Percentiles rank a stretch among this genome's conserved stretches.
These are phyloP conservation scores for Periphyllus acericola DNA, from an alignment of 2,888 invertebrate species.

Conservation along the genomic window DNA sequence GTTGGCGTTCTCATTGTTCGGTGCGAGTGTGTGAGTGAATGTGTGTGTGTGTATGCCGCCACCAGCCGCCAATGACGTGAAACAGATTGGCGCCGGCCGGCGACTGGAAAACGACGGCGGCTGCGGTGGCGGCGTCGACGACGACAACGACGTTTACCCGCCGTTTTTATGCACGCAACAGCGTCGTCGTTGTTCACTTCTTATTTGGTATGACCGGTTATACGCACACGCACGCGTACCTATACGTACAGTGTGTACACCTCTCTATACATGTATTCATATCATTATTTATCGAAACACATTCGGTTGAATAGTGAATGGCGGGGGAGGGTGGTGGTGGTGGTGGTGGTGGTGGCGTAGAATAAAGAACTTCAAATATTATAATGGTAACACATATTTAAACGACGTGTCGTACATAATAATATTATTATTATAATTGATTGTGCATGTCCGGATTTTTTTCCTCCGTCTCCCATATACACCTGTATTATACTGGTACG, in stretches of 20 bases:
- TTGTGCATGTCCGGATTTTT: conserved; percentile 3
- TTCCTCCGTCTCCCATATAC: not conserved
- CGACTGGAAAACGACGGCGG: conserved; percentile 38
- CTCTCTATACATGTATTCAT: not conserved
- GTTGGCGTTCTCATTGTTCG: conserved; percentile 55
- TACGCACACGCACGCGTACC: not conserved
- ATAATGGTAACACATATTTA: conserved; percentile 28
- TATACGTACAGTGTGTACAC: not conserved
- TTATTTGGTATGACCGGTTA: conserved; percentile 57
- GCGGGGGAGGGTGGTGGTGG: no score
- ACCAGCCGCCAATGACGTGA: conserved; percentile 52
- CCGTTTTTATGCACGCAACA: conserved; percentile 60
- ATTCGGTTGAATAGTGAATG: not conserved
- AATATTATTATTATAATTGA: conserved; percentile 13
- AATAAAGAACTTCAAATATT: not conserved
- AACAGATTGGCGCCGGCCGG: conserved; percentile 61
- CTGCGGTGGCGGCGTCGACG: not conserved
- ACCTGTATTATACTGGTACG: no score
- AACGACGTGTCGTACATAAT: conserved; percentile 27
- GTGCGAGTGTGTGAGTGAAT: not conserved
- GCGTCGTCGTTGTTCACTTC: conserved; percentile 37
- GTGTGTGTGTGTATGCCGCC: conserved; percentile 23
- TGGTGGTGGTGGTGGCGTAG: not conserved
- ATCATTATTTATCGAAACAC: conserved; percentile 22
- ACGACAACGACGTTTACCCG: conserved; percentile 42